phyloP scores from a whole-genome alignment of 2,113 vertebrate genomes.

The Dunckerocampus dactyliophorus region DNA sequence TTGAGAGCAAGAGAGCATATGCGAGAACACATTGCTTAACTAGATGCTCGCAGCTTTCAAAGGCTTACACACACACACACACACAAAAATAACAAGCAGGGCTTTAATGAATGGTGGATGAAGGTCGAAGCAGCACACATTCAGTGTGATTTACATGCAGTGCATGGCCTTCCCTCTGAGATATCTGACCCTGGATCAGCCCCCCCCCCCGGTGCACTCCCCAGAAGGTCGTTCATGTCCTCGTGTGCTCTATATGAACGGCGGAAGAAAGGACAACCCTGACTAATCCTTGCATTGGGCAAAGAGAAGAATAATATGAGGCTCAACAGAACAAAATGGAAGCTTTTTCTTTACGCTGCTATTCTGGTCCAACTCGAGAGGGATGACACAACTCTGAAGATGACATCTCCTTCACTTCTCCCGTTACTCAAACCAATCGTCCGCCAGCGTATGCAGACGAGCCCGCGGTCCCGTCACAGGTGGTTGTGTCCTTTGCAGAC shows the following conservation, averaged over 20 bases:
- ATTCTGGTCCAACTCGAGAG: no score
- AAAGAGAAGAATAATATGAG: conserved; percentile 23
- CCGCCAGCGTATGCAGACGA: no score
- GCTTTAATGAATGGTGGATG: conserved; percentile 16
- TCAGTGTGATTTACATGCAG: conserved; percentile 53
- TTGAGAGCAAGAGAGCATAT: conserved; percentile 6
- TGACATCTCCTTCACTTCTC: no score
- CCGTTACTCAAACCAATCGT: no score
- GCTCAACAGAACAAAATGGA: conserved; percentile 18
- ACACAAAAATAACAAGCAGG: neutral
- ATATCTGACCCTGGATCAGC: conserved; percentile 62
- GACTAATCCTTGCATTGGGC: conserved; percentile 47
- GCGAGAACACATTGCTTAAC: conserved; percentile 2
- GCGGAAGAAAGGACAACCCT: conserved; percentile 45
- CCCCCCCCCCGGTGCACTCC: conserved; percentile 37
- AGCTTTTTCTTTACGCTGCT: neutral
- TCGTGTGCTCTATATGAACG: conserved; percentile 45
- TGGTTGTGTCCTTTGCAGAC: conserved; percentile 54
- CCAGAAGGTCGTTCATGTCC: conserved; percentile 46
- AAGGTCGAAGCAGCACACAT: conserved; percentile 49
- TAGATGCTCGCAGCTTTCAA: neutral
- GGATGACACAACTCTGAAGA: no score
- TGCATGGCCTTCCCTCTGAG: conserved; percentile 42
- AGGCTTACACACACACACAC: neutral
- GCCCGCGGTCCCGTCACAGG: conserved; percentile 32